Percentiles rank a stretch among this genome's conserved stretches.
phyloP scores from a whole-genome alignment of 2,797 vertebrate species.

The Coregonus ussuriensis region DNA sequence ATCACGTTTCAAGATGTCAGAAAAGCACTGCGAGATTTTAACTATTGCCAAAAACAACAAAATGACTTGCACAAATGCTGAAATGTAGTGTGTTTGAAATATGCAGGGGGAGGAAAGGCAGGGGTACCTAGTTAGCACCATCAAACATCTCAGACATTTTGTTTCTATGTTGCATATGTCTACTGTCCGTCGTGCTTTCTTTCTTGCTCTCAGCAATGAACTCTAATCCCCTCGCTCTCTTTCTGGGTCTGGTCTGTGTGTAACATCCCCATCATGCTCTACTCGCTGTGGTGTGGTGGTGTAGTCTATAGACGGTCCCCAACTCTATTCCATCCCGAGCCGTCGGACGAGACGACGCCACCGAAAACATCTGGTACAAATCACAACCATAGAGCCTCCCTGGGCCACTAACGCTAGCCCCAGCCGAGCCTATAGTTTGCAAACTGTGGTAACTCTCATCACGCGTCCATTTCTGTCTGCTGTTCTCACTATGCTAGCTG shows the following conservation, averaged over 20 bases:
- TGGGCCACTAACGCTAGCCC: conserved; percentile 47
- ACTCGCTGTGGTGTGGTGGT: conserved; percentile 31
- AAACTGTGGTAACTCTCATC: conserved; percentile 45
- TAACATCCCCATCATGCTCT: conserved; percentile 13
- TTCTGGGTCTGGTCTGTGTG: conserved; percentile 45
- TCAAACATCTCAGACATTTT: not conserved
- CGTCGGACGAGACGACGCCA: conserved; percentile 48
- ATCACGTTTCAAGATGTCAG: not conserved
- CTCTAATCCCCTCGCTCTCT: conserved; percentile 47
- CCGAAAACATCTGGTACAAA: conserved; percentile 57
- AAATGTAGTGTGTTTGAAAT: not conserved
- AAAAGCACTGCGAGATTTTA: not conserved
- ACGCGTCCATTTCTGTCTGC: conserved; percentile 39
- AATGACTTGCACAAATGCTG: not conserved
- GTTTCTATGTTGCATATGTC: not conserved
- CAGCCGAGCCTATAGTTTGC: conserved; percentile 60
- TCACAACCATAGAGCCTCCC: conserved; percentile 59
- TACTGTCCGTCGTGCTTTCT: conserved; percentile 21
- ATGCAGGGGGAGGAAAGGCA: too few relatives aligned
- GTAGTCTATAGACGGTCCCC: conserved; percentile 63
- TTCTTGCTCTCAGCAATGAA: conserved; percentile 38
- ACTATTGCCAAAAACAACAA: too few relatives aligned
- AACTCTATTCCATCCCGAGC: conserved; percentile 58
- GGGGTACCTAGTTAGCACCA: not conserved
- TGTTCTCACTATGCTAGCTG: conserved; percentile 1